Evolutionary conservation across 2,888 invertebrate species (phyloP).

Genomic region (Chironomus tentans): DNA sequence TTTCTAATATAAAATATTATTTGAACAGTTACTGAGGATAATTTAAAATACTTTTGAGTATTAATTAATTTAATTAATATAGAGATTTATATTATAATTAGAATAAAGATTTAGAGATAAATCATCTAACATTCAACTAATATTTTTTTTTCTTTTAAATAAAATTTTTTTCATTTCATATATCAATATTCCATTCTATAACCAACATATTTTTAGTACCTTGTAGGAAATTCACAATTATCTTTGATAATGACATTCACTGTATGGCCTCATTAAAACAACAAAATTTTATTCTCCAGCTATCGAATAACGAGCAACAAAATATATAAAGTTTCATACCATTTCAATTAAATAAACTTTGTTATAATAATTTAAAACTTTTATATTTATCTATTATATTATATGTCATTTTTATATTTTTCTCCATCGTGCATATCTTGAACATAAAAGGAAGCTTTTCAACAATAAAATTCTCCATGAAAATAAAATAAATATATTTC

Average conservation of each 20-base stretch:
- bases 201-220: neutral
- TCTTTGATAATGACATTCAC: neutral
- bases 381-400: neutral
- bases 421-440: neutral
- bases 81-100: neutral
- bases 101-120: neutral
- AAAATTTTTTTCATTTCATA: too few relatives aligned
- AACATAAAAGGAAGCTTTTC: neutral
- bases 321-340: neutral
- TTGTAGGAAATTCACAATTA: neutral
- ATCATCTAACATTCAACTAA: neutral
- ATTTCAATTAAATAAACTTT: neutral
- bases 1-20: neutral
- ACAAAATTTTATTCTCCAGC: neutral
- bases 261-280: neutral
- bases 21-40: neutral
- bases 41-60: neutral
- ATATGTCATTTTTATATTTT: neutral
- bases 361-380: neutral
- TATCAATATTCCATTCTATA: neutral
- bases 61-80: neutral
- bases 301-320: neutral
- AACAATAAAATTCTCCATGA: too few relatives aligned
- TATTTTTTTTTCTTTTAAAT: too few relatives aligned
- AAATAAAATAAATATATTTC: too few relatives aligned